Conservation (phyloP, 2,888 invertebrate species). For the Axea sp. region DNA sequence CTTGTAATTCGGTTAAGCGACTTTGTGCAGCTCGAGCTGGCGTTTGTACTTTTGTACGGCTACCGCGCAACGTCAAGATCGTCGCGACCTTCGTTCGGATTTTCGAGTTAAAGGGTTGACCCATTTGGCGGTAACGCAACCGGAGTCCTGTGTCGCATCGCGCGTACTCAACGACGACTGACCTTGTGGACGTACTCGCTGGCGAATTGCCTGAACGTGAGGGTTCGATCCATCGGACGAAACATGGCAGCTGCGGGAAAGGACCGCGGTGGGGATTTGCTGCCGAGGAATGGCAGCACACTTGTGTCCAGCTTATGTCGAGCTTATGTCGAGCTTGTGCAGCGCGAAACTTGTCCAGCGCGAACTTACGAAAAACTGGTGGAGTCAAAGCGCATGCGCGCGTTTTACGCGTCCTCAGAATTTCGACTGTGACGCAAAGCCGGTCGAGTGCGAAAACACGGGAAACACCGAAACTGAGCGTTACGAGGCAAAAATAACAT, state of each 20-base stretch:
- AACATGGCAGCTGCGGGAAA: slow-evolving; percentile 77
- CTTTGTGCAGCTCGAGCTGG: slow-evolving; percentile 19
- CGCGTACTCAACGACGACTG: slow-evolving; percentile 68
- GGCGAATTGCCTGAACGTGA: slow-evolving; percentile 70
- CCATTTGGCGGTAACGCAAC: slow-evolving; percentile 67
- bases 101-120: slow-evolving; percentile 63
- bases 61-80: slow-evolving; percentile 61
- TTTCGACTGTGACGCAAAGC: neutral
- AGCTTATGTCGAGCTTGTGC: too few relatives aligned
- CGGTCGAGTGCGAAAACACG: neutral
- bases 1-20: slow-evolving; percentile 59
- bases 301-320: too few relatives aligned
- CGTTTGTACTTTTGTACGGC: slow-evolving; percentile 64
- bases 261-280: too few relatives aligned
- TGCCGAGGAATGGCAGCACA: too few relatives aligned
- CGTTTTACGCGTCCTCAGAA: neutral
- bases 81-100: slow-evolving; percentile 62
- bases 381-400: too few relatives aligned
- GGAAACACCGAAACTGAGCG: slow-evolving; percentile 28
- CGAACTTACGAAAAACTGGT: too few relatives aligned
- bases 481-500: slow-evolving; percentile 40
- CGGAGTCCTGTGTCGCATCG: slow-evolving; percentile 66
- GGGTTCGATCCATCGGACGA: slow-evolving; percentile 66
- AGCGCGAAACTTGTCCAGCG: too few relatives aligned
- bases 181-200: slow-evolving; percentile 76